Percentiles rank a stretch among this genome's conserved stretches.
These are phyloP conservation scores for Ophiodon elongatus DNA, from an alignment of 2,113 vertebrate species.

Conservation along the genomic window DNA sequence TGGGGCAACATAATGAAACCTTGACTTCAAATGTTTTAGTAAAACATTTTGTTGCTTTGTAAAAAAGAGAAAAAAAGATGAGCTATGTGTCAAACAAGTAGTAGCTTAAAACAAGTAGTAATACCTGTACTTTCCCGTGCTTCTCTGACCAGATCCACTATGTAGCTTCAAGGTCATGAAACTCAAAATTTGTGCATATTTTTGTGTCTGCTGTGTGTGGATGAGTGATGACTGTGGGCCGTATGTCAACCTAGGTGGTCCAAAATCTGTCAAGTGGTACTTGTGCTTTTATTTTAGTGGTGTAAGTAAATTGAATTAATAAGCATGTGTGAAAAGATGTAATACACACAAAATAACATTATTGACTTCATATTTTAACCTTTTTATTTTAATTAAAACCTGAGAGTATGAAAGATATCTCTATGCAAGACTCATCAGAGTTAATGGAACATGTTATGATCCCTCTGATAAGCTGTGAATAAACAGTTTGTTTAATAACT, in stretches of 20 bases:
- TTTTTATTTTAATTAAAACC: too few relatives aligned
- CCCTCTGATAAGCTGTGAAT: not conserved
- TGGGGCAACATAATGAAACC: not conserved
- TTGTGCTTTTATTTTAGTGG: not conserved
- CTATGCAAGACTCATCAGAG: not conserved
- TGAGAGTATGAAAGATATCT: not conserved
- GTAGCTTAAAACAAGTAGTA: not conserved
- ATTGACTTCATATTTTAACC: not conserved
- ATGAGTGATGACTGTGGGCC: not conserved
- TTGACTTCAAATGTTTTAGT: not conserved
- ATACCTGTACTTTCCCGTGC: not conserved
- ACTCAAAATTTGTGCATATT: not conserved
- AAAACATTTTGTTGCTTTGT: not conserved
- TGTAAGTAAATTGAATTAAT: not conserved
- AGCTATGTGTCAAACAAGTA: not conserved
- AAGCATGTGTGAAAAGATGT: not conserved
- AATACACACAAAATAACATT: not conserved
- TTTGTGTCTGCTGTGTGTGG: not conserved
- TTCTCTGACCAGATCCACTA: not conserved
- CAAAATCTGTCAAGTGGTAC: slow-evolving; percentile 10
- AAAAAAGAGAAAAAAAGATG: not conserved
- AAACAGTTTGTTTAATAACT: slow-evolving; percentile 1
- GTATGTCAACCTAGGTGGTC: not conserved
- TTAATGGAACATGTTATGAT: not conserved
- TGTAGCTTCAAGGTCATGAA: slow-evolving; percentile 7